Conservation (phyloP, 2,888 invertebrate species). For the Parapristionchus giblindavisi region DNA sequence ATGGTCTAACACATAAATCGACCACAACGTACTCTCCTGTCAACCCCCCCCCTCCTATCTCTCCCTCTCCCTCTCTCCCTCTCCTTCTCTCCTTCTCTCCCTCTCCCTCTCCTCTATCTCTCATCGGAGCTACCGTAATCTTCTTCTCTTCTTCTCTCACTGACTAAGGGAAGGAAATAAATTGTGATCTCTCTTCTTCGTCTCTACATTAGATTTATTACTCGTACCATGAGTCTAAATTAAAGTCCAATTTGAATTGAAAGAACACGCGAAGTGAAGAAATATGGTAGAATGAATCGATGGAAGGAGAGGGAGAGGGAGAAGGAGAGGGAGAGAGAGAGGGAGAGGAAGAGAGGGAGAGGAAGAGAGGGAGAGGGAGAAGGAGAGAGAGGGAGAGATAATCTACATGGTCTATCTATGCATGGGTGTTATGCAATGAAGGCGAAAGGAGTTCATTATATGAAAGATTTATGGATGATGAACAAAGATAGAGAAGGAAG, state of each 20-base stretch:
- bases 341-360: not conserved
- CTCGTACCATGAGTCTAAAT: conserved; percentile 10
- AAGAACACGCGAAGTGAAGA: conserved; percentile 36
- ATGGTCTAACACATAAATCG: not conserved
- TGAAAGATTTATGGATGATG: too few species aligned
- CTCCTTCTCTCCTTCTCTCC: conserved; percentile 20
- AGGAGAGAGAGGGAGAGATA: not conserved
- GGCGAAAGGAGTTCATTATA: too few species aligned
- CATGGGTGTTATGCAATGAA: too few species aligned
- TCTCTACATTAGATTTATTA: conserved; percentile 33
- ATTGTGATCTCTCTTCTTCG: not conserved
- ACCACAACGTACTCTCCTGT: conserved; percentile 27
- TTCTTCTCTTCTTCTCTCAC: not conserved
- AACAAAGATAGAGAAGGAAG: too few species aligned
- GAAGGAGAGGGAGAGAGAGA: conserved; percentile 2
- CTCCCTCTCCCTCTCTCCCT: conserved; percentile 13
- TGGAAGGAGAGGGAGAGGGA: not conserved
- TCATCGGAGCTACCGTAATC: conserved; percentile 8
- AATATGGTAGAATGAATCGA: conserved; percentile 17
- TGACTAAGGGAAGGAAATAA: not conserved
- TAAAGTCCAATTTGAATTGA: conserved; percentile 33
- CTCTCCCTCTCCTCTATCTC: conserved; percentile 17
- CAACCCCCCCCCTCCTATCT: conserved; percentile 30
- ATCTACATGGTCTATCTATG: too few species aligned
- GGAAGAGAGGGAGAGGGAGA: not conserved